phyloP scores from a whole-genome alignment of 1,140 invertebrate genomes.

The Matsumurasca onukii region DNA sequence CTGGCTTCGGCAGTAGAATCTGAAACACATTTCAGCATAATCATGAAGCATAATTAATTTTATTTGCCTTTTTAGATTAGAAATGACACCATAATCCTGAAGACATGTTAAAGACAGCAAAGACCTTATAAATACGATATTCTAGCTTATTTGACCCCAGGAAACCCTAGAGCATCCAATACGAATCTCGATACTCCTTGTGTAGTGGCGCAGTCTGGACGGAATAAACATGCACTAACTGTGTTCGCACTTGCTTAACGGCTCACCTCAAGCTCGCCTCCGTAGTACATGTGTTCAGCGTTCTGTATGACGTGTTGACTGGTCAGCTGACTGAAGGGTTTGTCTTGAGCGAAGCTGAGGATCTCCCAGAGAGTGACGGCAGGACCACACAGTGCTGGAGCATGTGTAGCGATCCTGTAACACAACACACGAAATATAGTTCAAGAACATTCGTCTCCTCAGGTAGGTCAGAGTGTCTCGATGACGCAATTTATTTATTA shows the following conservation, averaged over 20 bases:
- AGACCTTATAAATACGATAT: neutral
- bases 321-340: slow-evolving; percentile 66
- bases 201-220: too few species aligned
- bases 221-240: too few species aligned
- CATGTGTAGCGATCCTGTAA: slow-evolving; percentile 65
- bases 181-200: too few species aligned
- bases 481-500: too few species aligned
- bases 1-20: slow-evolving; percentile 65
- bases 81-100: neutral
- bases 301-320: slow-evolving; percentile 77
- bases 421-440: too few species aligned
- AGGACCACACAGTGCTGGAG: slow-evolving; percentile 66
- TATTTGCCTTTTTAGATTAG: too few species aligned
- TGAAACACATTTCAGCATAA: too few species aligned
- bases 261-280: slow-evolving; percentile 60
- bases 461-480: too few species aligned
- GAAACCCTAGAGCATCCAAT: too few species aligned
- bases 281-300: slow-evolving; percentile 66
- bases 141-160: neutral
- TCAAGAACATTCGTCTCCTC: too few species aligned
- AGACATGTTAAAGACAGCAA: neutral
- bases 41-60: too few species aligned
- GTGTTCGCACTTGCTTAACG: too few species aligned
- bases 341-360: slow-evolving; percentile 68
- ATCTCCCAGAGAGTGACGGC: slow-evolving; percentile 75